A percentile compares a stretch with the other conserved stretches of the same genome.
Evolutionary conservation across 1,140 invertebrate species (phyloP).

Genomic region (Bombus vancouverensis): DNA sequence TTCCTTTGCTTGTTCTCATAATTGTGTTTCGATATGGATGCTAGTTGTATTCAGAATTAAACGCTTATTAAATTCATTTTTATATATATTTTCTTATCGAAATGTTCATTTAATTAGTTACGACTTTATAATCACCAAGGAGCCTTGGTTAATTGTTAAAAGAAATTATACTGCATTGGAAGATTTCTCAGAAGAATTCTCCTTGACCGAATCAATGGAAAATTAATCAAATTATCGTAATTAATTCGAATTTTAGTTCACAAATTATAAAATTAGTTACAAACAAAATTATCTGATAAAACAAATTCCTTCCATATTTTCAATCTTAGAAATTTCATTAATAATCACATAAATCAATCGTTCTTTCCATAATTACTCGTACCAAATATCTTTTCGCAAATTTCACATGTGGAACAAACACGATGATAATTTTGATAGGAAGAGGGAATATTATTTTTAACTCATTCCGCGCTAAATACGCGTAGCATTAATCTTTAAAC

Average conservation of each 20-base stretch:
- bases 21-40: neutral
- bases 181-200: neutral
- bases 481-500: neutral
- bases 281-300: neutral
- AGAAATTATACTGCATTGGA: neutral
- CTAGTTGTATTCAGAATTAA: neutral
- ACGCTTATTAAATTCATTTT: neutral
- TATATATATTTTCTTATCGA: neutral
- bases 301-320: neutral
- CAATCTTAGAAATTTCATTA: too few relatives aligned
- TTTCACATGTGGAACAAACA: neutral
- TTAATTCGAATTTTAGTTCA: neutral
- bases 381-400: neutral
- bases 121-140: neutral
- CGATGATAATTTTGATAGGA: too few relatives aligned
- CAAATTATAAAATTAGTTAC: neutral
- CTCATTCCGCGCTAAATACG: neutral
- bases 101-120: neutral
- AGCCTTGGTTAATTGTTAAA: neutral
- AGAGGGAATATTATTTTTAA: neutral
- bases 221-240: neutral
- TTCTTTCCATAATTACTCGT: neutral
- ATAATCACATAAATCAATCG: neutral
- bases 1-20: neutral
- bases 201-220: neutral